Base-by-base conservation (phyloP, 2,113 vertebrate species). In the Notarius quadriscutis region DNA sequence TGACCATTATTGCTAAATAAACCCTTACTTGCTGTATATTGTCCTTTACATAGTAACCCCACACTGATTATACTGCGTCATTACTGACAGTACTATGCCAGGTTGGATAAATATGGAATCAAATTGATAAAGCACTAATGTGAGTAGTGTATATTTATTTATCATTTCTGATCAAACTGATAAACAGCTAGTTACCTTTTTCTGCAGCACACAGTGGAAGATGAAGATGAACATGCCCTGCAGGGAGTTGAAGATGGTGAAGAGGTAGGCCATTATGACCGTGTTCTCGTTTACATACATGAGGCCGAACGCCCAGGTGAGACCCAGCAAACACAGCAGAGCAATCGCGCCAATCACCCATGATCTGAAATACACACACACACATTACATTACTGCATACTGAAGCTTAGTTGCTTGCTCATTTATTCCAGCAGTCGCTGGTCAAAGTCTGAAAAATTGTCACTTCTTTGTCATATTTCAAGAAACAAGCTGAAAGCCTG, bases 201-300 rank as follows among this genome's bases (percentile, higher is more conserved):
- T 99, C 94, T 99, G 98, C 90, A 99, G 97, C 84, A 99, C 97
- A 92, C 98, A 99, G 95, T 99, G 98, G 96, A 99, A 99, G 94
- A 99, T 99, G 95, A 99, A 99, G 96, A 99, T 99, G 96, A 99
- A 99, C 98, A 99, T 99, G 89, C 98, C 98, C 94, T 99, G 98
- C 85, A 99, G 97, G 93, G 98, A 99, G 96, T 99, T 99, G 96
- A 99, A 99, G 95, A 99, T 98, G 94, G 98, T 99, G 96, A 99
- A 99, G 94, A 99, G 97, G 93, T 99, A 99, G 14, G 98, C 98
- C 98, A 99, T 99, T 94, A 99, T 97, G 93, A 99, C 96, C 74
- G 98, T 99, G 95, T 97, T 99, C 95, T 99, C 98, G 88, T 99
- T 99, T 94, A 99, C 98, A 89, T 99, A 99, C 98, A 99, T 99